Percentiles rank a stretch among this genome's conserved stretches.
Evolutionary conservation across 2,797 vertebrate species (phyloP).

Genomic region (Sebastes kiyomatsui): DNA sequence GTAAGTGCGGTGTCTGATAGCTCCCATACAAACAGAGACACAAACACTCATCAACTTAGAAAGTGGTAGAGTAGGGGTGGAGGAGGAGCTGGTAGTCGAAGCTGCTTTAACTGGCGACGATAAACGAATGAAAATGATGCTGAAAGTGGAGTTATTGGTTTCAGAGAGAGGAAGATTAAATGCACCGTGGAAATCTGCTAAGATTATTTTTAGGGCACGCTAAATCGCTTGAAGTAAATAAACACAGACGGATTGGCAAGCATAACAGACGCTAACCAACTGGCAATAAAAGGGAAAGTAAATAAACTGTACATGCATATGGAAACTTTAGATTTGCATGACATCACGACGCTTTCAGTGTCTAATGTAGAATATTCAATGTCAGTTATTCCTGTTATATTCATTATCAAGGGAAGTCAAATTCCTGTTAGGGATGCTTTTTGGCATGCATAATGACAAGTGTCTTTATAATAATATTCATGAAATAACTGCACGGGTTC

Average conservation of each 20-base stretch:
- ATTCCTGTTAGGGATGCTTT: not conserved
- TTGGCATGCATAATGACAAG: conserved; percentile 6
- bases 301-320: not conserved
- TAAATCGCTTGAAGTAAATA: conserved; percentile 28
- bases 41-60: conserved; percentile 39
- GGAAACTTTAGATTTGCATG: not conserved
- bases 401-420: not conserved
- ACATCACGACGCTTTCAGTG: not conserved
- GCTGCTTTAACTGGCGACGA: conserved; percentile 45
- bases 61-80: not conserved
- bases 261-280: not conserved
- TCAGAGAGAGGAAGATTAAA: conserved; percentile 51
- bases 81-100: conserved; percentile 30
- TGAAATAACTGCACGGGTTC: conserved; percentile 15
- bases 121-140: conserved; percentile 30
- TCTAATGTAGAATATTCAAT: not conserved
- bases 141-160: conserved; percentile 50
- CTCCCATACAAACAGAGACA: not conserved
- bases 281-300: conserved; percentile 4
- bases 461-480: conserved; percentile 24
- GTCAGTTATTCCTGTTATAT: not conserved
- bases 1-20: not conserved
- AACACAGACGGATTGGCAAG: conserved; percentile 28
- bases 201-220: conserved; percentile 27
- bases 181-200: conserved; percentile 24